These are phyloP conservation scores for Dinocampus coccinellae DNA, from an alignment of 2,888 invertebrate genomes.

Conservation along the genomic window DNA sequence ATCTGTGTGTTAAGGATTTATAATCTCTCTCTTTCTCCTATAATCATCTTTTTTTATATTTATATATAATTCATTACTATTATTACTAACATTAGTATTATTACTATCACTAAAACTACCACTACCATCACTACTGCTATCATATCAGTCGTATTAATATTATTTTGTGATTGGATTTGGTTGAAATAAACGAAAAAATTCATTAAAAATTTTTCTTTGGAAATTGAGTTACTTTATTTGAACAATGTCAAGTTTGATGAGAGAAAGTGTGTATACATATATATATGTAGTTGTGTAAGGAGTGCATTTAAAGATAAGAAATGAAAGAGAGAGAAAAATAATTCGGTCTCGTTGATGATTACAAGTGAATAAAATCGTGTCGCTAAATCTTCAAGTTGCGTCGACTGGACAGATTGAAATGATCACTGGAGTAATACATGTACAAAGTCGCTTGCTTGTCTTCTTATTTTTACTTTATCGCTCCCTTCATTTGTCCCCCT, in stretches of 20 bases:
- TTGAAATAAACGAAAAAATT: too few relatives aligned
- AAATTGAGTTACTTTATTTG: not conserved
- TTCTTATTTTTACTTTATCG: conserved; percentile 36
- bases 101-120: not conserved
- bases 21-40: conserved; percentile 50
- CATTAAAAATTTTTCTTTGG: not conserved
- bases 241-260: not conserved
- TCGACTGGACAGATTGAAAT: conserved; percentile 43
- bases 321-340: conserved; percentile 12
- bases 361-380: conserved; percentile 48
- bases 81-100: not conserved
- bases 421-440: conserved; percentile 34
- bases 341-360: conserved; percentile 39
- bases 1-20: conserved; percentile 69
- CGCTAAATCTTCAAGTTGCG: conserved; percentile 43
- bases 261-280: not conserved
- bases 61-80: not conserved
- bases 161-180: too few relatives aligned
- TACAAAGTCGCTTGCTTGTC: conserved; percentile 21
- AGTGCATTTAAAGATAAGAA: conserved; percentile 25
- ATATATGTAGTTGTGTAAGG: not conserved
- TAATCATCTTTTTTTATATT: conserved; percentile 3
- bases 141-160: not conserved
- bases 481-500: not conserved
- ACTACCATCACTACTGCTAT: not conserved